Evolutionary conservation across 2,888 invertebrate genomes (phyloP), one percentile per base, ranked within the genome.

Genomic region (Antheraea assamensis): DNA sequence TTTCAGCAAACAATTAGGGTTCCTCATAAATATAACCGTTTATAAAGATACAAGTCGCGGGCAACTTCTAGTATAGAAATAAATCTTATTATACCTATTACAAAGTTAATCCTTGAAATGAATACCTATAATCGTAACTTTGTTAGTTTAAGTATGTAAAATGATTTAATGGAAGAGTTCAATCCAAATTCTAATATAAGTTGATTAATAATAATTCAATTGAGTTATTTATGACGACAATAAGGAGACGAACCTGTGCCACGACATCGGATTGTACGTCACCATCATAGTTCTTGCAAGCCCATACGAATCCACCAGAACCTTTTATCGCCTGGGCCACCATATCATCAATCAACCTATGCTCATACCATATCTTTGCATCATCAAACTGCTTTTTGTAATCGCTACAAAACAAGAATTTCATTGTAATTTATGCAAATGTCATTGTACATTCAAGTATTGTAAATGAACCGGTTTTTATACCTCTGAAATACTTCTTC

Each of bases 231-330:
- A n/a, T 24, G 10, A 24, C 0, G 24, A 24, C 58, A 58, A 21
- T n/a, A 64, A 64, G 3, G 13, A 5, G 1, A 64, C 78, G 72
- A 80, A 95, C 95, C 93, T 95, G 97, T 66, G 98, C 98, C 8
- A 98, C 97, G 78, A 98, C 95, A 86, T 98, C 98, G 0, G 98
- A 98, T 91, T 98, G 98, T 8, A 98, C 98, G 86, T 98, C 98
- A 52, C 98, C 98, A 85, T 98, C 98, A 87, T 98, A 98, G 92
- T 98, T 98, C 93, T 98, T 98, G 93, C 98, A 98, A 30, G 98
- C 97, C 98, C 98, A 98, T 71, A 98, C 97, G 88, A 98, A 98
- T 17, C 97, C 98, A 74, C 98, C 98, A 31, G 95, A 95, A 47
- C 98, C 97, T 92, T 98, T 98, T 71, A 98, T 92, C 3, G 95